phyloP scores from a whole-genome alignment of 2,888 invertebrate species.

The Unio pictorum region DNA sequence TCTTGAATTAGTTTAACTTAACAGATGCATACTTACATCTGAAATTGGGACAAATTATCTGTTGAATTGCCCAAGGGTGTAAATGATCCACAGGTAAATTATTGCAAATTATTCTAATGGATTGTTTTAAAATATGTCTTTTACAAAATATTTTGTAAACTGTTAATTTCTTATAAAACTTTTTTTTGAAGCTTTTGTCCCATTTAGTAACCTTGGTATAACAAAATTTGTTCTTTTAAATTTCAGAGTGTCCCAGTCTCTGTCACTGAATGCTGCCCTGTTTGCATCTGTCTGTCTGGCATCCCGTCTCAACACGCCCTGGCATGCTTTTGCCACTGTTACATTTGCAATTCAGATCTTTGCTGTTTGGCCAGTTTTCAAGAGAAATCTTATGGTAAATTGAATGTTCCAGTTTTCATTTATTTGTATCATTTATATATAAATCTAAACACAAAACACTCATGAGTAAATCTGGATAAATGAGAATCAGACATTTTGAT shows the following conservation, averaged over 20 bases:
- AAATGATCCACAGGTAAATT: too few relatives aligned
- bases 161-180: neutral
- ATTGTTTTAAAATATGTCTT: too few relatives aligned
- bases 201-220: too few relatives aligned
- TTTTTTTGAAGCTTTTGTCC: slow-evolving; percentile 1
- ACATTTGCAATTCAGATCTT: slow-evolving; percentile 91
- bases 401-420: neutral
- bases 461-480: too few relatives aligned
- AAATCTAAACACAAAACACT: too few relatives aligned
- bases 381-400: slow-evolving; percentile 76
- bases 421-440: neutral
- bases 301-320: slow-evolving; percentile 88
- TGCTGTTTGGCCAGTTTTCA: slow-evolving; percentile 88
- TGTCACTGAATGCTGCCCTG: slow-evolving; percentile 94
- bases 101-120: too few relatives aligned
- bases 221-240: slow-evolving; percentile 1
- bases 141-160: neutral
- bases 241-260: slow-evolving; percentile 86
- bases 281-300: slow-evolving; percentile 96
- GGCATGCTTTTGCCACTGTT: slow-evolving; percentile 87
- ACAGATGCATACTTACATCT: too few relatives aligned
- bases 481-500: too few relatives aligned
- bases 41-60: too few relatives aligned
- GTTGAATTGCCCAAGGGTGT: too few relatives aligned
- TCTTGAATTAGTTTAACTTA: too few relatives aligned